Evolutionary conservation across 2,113 vertebrate species (phyloP).

Genomic region (Psittacula cyanocephala): DNA sequence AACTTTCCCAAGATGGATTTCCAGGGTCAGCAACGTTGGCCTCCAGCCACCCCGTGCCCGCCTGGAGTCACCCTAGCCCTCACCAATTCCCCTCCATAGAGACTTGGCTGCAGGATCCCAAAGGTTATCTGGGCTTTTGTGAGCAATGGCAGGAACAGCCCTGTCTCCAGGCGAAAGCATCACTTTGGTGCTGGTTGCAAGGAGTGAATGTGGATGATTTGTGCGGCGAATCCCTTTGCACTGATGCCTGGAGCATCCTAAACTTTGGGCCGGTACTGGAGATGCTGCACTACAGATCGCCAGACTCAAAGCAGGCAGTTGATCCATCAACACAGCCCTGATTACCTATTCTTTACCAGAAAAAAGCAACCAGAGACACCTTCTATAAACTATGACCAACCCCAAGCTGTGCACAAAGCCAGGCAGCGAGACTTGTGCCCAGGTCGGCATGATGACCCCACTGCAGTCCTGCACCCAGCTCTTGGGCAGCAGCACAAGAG

Average conservation of each 20-base stretch:
- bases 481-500: not conserved
- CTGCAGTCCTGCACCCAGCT: not conserved
- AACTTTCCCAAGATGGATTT: not conserved
- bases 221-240: not conserved
- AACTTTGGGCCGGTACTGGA: not conserved
- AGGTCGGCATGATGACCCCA: not conserved
- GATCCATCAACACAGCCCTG: not conserved
- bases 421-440: accelerated
- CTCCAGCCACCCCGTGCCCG: not conserved
- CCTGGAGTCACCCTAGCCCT: accelerated
- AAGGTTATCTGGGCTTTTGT: not conserved
- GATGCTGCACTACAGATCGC: not conserved
- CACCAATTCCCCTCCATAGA: not conserved
- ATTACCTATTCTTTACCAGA: not conserved
- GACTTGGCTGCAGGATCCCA: not conserved
- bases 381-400: not conserved
- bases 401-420: not conserved
- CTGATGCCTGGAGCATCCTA: not conserved
- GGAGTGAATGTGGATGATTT: not conserved
- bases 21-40: not conserved
- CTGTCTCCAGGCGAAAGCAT: not conserved
- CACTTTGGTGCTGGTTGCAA: accelerated
- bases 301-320: not conserved
- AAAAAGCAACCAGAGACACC: not conserved
- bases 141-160: not conserved